These are phyloP conservation scores for Trissolcus brochymenae DNA, from an alignment of 2,888 invertebrate genomes.

Conservation along the genomic window DNA sequence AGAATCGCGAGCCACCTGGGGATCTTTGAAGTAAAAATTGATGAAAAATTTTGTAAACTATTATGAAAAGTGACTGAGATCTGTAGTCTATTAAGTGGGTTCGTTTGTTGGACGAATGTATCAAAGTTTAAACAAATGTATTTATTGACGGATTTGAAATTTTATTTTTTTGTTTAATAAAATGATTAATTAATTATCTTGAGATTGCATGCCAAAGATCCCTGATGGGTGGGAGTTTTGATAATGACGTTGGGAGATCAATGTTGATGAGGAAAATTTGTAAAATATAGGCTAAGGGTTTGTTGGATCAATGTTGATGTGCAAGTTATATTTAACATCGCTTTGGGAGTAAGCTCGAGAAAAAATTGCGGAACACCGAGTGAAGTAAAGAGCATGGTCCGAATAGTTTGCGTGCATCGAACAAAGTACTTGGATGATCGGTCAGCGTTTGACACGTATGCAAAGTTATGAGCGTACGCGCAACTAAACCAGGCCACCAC, in stretches of 20 bases:
- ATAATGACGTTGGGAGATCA: constrained; percentile 3
- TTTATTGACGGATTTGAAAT: too few relatives aligned
- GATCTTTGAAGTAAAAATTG: too few relatives aligned
- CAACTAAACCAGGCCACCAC: constrained; percentile 14
- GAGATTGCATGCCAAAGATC: too few relatives aligned
- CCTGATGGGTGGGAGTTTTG: too few relatives aligned
- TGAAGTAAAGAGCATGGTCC: constrained; percentile 7
- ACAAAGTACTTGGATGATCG: constrained; percentile 39
- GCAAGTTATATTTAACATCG: constrained; percentile 31
- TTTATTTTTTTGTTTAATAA: too few relatives aligned
- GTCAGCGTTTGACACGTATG: constrained; percentile 7
- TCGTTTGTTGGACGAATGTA: too few relatives aligned
- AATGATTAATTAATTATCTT: too few relatives aligned
- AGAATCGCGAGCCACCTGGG: too few relatives aligned
- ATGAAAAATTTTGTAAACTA: background rate
- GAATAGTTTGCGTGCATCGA: constrained; percentile 22
- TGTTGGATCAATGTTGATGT: constrained; percentile 38
- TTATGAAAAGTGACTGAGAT: background rate
- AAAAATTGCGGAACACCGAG: constrained; percentile 17
- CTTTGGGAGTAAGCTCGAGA: constrained; percentile 25
- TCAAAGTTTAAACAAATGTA: too few relatives aligned
- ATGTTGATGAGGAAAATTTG: constrained; percentile 32
- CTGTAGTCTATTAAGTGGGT: too few relatives aligned
- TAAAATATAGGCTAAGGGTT: constrained; percentile 40
- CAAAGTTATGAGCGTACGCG: background rate